These are phyloP conservation scores for Euura lappo DNA, from an alignment of 1,140 invertebrate species.

Conservation along the genomic window DNA sequence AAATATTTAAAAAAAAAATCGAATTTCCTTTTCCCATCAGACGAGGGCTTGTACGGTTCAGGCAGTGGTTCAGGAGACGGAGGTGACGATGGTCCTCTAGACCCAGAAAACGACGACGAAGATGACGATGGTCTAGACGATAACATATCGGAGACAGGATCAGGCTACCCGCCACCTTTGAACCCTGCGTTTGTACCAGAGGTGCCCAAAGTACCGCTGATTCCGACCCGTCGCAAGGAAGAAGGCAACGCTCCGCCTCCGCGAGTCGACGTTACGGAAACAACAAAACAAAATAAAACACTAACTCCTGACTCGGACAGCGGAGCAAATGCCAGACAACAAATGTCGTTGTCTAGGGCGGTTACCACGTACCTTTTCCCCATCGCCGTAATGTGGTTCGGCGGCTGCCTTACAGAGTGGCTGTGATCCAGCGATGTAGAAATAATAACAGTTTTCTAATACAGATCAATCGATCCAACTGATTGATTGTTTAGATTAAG, in stretches of 20 bases:
- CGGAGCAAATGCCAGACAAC: slow-evolving; percentile 59
- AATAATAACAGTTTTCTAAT: not conserved
- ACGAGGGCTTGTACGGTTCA: slow-evolving; percentile 63
- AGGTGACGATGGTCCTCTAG: slow-evolving; percentile 51
- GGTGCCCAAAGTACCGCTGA: slow-evolving; percentile 32
- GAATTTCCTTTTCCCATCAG: slow-evolving; percentile 41
- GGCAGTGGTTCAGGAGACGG: slow-evolving; percentile 67
- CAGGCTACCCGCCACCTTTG: slow-evolving; percentile 47
- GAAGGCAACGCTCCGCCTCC: not conserved
- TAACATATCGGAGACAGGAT: slow-evolving; percentile 41
- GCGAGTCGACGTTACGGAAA: not conserved
- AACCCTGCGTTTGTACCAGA: slow-evolving; percentile 31
- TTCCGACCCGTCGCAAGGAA: not conserved
- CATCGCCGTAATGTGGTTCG: slow-evolving; percentile 83
- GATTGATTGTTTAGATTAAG: too few species aligned
- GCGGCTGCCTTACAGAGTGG: slow-evolving; percentile 78
- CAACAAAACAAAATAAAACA: slow-evolving; percentile 32
- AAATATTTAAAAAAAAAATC: not conserved
- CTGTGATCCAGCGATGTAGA: slow-evolving; percentile 67
- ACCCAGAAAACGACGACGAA: slow-evolving; percentile 49
- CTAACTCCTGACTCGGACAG: not conserved
- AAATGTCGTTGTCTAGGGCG: slow-evolving; percentile 69
- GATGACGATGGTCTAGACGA: slow-evolving; percentile 32
- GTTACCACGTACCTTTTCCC: slow-evolving; percentile 78
- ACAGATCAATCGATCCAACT: not conserved